phyloP scores from a whole-genome alignment of 1,140 invertebrate genomes.

The Drosophila truncata region DNA sequence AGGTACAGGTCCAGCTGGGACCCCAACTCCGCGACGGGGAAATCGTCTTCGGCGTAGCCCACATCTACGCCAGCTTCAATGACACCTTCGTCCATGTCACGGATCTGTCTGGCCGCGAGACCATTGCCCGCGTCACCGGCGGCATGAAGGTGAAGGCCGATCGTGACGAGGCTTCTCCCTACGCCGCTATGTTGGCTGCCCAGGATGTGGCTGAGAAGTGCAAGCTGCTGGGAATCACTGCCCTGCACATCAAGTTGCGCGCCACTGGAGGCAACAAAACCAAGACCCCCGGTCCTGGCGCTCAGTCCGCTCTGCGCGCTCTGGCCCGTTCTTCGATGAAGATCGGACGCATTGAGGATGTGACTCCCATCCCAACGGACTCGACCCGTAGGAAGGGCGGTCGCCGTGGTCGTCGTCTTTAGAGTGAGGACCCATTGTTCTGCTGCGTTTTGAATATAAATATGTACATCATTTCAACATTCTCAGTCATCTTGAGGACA shows the following conservation, averaged over 20 bases:
- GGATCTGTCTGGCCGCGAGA: conserved; percentile 99
- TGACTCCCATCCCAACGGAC: conserved; percentile 99
- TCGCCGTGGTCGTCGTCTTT: conserved; percentile 99
- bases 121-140: conserved; percentile 98
- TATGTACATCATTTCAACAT: too few relatives aligned
- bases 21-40: conserved; percentile 98
- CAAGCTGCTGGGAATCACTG: conserved; percentile 98
- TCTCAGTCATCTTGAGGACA: too few relatives aligned
- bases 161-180: conserved; percentile 99
- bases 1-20: conserved; percentile 98
- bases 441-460: too few relatives aligned
- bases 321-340: conserved; percentile 99
- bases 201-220: conserved; percentile 99
- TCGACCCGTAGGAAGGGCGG: conserved; percentile 99
- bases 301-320: conserved; percentile 98
- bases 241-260: conserved; percentile 98
- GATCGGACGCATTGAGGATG: conserved; percentile 99
- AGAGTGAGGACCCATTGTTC: conserved; percentile 86
- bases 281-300: conserved; percentile 99
- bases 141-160: conserved; percentile 99
- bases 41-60: conserved; percentile 99
- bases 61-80: conserved; percentile 99
- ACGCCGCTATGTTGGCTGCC: conserved; percentile 99
- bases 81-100: conserved; percentile 99
- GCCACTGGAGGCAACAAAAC: conserved; percentile 99